phyloP scores from a whole-genome alignment of 2,113 vertebrate genomes.

The Hippocampus barbouri region DNA sequence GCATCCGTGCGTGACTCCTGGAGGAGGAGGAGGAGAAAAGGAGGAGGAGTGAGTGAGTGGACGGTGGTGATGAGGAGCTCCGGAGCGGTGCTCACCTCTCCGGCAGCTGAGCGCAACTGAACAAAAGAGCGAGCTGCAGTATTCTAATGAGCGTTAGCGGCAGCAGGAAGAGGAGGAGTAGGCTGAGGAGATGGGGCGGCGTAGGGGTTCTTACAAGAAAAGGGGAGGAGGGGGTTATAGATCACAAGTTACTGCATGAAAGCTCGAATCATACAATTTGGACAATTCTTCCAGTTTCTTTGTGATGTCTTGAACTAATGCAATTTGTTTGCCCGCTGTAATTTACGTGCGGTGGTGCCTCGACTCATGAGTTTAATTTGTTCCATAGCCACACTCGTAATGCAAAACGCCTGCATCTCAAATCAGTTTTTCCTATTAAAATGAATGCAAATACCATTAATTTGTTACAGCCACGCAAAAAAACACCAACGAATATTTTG shows the following conservation, averaged over 20 bases:
- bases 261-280: background rate
- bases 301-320: slow-evolving; percentile 18
- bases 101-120: slow-evolving; percentile 73
- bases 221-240: slow-evolving; percentile 6
- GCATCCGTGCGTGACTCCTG: slow-evolving; percentile 19
- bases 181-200: background rate
- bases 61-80: slow-evolving; percentile 42
- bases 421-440: background rate
- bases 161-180: background rate
- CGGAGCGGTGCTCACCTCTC: slow-evolving; percentile 64
- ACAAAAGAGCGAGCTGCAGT: slow-evolving; percentile 71
- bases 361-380: background rate
- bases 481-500: too few relatives aligned
- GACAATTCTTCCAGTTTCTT: background rate
- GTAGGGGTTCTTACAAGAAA: background rate
- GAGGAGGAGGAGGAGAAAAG: slow-evolving; percentile 8
- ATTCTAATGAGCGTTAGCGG: slow-evolving; percentile 47
- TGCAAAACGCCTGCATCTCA: background rate
- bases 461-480: slow-evolving; percentile 15
- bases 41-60: slow-evolving; percentile 13
- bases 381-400: background rate
- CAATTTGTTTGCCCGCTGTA: slow-evolving; percentile 23
- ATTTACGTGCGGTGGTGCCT: slow-evolving; percentile 21
- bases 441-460: background rate
- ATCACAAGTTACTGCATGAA: slow-evolving; percentile 18